Evolutionary conservation across 2,888 invertebrate genomes (phyloP), one percentile per base, ranked within the genome.

Genomic region (Sabellastarte sp.): DNA sequence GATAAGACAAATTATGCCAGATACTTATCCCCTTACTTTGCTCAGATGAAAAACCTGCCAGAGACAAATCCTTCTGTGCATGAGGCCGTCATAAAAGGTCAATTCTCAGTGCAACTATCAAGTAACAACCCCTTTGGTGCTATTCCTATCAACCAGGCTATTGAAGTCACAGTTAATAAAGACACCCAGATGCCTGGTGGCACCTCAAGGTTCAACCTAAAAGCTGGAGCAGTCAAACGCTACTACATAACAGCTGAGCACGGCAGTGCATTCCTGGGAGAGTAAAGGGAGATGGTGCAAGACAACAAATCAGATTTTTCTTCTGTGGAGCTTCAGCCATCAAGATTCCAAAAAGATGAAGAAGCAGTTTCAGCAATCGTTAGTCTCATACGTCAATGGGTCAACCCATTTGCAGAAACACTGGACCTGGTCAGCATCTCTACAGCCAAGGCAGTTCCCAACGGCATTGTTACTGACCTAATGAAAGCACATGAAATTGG

Each of bases 81-180:
- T 55, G 63, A 60, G 32, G 57, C 57, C 50, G 57, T 64, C 55
- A 53, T 33, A n/a, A 31, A 51, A 24, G 69, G 67, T 3, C 50
- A 61, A 26, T 68, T 72, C 60, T 67, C 60, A 59, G 72, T 72
- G 26, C 67, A 68, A 53, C 31, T 65, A 4, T 60, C 65, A 4
- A 26, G 31, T 4, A 50, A 30, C 30, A 72, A 70, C 61, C 60
- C 66, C n/a, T 72, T 72, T 64, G 63, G 71, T 3, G n/a, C 59
- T 31, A 70, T 70, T 32, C 62, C 72, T 24, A 69, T 70, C 2
- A 71, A 72, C 58, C 64, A 64, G 29, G 61, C 64, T 31, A 64
- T 50, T 24, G 64, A 64, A 32, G 57, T 61, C 20, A 64, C 60
- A 24, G 64, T 62, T 4, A 64, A 64, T 53, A 64, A 57, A 61